Evolutionary conservation across 2,888 invertebrate genomes (phyloP), one percentile per base, ranked within the genome.

Genomic region (Argyresthia albistria): DNA sequence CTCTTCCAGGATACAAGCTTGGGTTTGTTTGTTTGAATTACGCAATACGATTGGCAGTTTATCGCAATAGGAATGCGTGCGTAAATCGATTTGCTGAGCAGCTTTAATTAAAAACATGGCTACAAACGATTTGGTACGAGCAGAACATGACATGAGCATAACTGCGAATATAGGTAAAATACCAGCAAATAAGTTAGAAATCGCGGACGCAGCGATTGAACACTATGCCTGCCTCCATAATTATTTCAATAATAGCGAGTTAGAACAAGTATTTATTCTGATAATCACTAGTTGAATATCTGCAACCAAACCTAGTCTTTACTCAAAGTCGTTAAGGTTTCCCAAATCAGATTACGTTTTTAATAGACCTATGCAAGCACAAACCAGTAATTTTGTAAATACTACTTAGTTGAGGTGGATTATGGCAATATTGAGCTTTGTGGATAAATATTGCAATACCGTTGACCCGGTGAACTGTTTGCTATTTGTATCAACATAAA

Each of bases 401-500:
- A 68, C 61, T 64, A n/a, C n/a, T n/a, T n/a, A 62, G 59, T 50
- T 58, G 63, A 70, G 72, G 73, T 72, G 74, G 75, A 76, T 78
- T 76, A 76, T 67, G 63, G 59, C 72, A 70, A 63, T 58, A 57
- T 15, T 60, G 59, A 56, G 54, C 58, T 60, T 59, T 66, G 64
- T 69, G 65, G 63, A 64, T 73, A 72, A 75, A 77, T 71, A 79
- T 72, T 70, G 64, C 68, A 62, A 69, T 66, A 70, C 56, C 66
- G 55, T 60, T 66, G 63, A 65, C 64, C 61, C 55, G 55, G 53
- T 57, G 63, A 64, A 64, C 63, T 57, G 59, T 56, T 58, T 59
- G 59, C 50, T 48, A 50, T 63, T 63, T 65, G 64, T 66, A 67
- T 66, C 66, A 70, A 73, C 63, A 62, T 56, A 55, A 25, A 25